Base-by-base conservation (phyloP, 1,140 invertebrate genomes). In the Heliconius congener region DNA sequence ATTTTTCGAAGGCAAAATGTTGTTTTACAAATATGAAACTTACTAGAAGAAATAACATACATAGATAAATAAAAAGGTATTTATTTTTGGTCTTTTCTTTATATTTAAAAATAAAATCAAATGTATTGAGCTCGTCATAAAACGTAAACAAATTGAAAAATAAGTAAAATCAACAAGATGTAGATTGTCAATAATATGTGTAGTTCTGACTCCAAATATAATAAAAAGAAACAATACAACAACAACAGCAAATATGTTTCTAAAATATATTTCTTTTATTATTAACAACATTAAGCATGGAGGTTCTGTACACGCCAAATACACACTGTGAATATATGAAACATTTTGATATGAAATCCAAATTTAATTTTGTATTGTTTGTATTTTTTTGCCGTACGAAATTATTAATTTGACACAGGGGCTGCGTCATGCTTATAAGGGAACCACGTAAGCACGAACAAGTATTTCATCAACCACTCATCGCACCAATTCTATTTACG, bases 271-370 rank as follows among this genome's bases (percentile, higher is more conserved):
- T 34, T 27, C 19, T 37, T 57, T 57, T 74, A 6, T 74, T 66
- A 23, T 4, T 57, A 55, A 8, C 30, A 37, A 74, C 1, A 13
- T 52, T 30, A 18, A 52, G 23, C 46, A 74, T 37, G 19, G 73
- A 55, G 5, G 11, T 19, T 74, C 73, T 74, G 18, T 74, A 55
- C n/a, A 34, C 50, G 8, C 73, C 73, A 18, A 57, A 27, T 11
- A 74, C 30, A 37, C 30, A 5, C 73, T 55, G 6, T 1, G 50
- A 30, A 37, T 37, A 55, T 16, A 74, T n/a, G 6, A 39, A 74
- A n/a, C 2, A n/a, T 19, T 57, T 74, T 52, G 73, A 74, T 52
- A 74, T 57, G 16, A 55, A 55, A 57, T 74, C 73, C 18, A 74
- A 13, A 66, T 66, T 66, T 1, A 66, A 30, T 18, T 66, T 66